Percentiles rank a stretch among this genome's conserved stretches.
phyloP scores from a whole-genome alignment of 2,797 vertebrate species.

The Etheostoma perlongum region DNA sequence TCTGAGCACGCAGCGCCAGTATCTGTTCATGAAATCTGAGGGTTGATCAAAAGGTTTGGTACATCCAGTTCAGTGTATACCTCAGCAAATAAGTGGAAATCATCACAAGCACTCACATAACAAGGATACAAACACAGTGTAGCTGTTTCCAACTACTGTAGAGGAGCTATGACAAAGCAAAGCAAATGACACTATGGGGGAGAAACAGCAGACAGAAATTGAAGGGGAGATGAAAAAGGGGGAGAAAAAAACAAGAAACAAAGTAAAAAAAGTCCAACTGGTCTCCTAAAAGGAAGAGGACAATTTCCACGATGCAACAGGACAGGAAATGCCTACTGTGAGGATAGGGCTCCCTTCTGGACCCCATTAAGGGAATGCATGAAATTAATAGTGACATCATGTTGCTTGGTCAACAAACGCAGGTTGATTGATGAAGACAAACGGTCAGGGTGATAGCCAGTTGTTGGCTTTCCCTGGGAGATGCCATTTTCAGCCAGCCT shows the following conservation, averaged over 20 bases:
- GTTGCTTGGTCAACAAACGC: slow-evolving; percentile 91
- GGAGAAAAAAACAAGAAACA: slow-evolving; percentile 58
- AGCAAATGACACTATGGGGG: slow-evolving; percentile 73
- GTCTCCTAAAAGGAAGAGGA: slow-evolving; percentile 82
- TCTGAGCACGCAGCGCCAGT: slow-evolving; percentile 80
- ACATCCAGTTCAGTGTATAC: slow-evolving; percentile 82
- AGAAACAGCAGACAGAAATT: slow-evolving; percentile 60
- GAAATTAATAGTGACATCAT: slow-evolving; percentile 92
- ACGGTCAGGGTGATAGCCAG: slow-evolving; percentile 86
- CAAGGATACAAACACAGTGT: slow-evolving; percentile 77
- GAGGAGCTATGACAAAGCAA: slow-evolving; percentile 76
- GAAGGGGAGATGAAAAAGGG: slow-evolving; percentile 68
- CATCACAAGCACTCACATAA: slow-evolving; percentile 80
- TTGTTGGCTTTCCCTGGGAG: slow-evolving; percentile 86
- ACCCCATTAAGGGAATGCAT: slow-evolving; percentile 86
- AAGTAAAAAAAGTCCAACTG: slow-evolving; percentile 77
- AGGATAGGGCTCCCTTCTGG: slow-evolving; percentile 82
- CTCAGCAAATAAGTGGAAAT: slow-evolving; percentile 82
- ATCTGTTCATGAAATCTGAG: slow-evolving; percentile 84
- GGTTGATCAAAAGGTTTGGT: slow-evolving; percentile 86
- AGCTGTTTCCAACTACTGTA: slow-evolving; percentile 65
- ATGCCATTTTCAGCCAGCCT: slow-evolving; percentile 80
- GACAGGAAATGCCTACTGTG: slow-evolving; percentile 86
- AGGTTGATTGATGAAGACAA: slow-evolving; percentile 91
- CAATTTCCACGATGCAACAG: slow-evolving; percentile 83